These are phyloP conservation scores for Netelia fuscicornis DNA, from an alignment of 2,888 invertebrate species.

Conservation along the genomic window DNA sequence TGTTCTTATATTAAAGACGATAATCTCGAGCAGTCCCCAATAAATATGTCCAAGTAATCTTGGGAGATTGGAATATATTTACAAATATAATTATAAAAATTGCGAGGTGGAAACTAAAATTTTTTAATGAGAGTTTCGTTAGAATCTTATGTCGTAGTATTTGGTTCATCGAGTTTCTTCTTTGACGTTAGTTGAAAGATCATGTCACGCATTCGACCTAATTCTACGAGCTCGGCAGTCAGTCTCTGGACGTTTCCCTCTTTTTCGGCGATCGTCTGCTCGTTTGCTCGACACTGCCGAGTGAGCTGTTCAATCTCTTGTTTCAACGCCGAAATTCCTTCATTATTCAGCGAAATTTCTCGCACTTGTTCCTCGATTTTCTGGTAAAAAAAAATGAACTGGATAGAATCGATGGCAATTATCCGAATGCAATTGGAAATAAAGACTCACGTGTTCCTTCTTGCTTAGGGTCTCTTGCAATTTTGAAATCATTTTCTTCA, in stretches of 20 bases:
- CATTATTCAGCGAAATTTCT: slow-evolving; percentile 76
- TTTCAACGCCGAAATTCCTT: slow-evolving; percentile 77
- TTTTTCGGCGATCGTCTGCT: slow-evolving; percentile 77
- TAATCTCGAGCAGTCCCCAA: too few relatives aligned
- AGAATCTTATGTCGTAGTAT: slow-evolving; percentile 59
- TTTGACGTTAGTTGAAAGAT: slow-evolving; percentile 81
- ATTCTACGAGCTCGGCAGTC: slow-evolving; percentile 75
- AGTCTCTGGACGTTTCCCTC: slow-evolving; percentile 75
- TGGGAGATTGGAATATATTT: slow-evolving; percentile 2
- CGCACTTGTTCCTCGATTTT: slow-evolving; percentile 75
- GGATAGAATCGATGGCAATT: neutral
- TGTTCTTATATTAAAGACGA: too few relatives aligned
- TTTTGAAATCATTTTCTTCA: slow-evolving; percentile 70
- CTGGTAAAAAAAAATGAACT: slow-evolving; percentile 65
- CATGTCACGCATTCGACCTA: slow-evolving; percentile 82
- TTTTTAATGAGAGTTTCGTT: slow-evolving; percentile 46
- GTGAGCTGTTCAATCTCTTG: slow-evolving; percentile 78
- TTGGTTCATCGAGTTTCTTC: slow-evolving; percentile 75
- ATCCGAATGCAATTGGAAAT: neutral
- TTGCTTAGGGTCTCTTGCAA: slow-evolving; percentile 76
- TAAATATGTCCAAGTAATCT: too few relatives aligned
- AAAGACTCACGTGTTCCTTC: slow-evolving; percentile 76
- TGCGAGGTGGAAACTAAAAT: slow-evolving; percentile 22
- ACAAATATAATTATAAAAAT: slow-evolving; percentile 53
- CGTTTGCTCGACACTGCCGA: slow-evolving; percentile 74